Evolutionary conservation across 2,113 vertebrate genomes (phyloP).

Genomic region (Gallinago undulata): DNA sequence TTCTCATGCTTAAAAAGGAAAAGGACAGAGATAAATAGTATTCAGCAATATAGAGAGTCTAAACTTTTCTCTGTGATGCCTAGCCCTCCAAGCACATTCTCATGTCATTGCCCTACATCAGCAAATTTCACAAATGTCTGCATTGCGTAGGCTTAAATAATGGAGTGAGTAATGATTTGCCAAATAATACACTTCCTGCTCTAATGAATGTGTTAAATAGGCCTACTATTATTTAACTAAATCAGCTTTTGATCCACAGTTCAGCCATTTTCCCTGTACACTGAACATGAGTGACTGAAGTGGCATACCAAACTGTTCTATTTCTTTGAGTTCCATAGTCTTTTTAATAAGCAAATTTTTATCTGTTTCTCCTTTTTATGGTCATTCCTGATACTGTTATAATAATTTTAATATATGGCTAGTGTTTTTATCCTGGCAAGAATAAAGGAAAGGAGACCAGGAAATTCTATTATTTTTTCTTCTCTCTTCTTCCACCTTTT

Average conservation of each 20-base stretch:
- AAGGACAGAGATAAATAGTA: background rate
- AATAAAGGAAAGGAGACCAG: background rate
- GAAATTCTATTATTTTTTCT: background rate
- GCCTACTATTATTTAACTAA: background rate
- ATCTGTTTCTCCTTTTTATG: background rate
- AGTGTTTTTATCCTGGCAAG: background rate
- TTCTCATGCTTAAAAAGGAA: background rate
- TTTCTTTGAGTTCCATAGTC: background rate
- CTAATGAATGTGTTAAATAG: background rate
- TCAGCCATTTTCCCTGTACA: background rate
- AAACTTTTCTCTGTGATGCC: background rate
- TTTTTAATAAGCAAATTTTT: background rate
- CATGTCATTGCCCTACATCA: background rate
- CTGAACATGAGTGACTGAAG: background rate
- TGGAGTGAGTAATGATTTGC: background rate
- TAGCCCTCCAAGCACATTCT: background rate
- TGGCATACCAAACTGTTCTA: background rate
- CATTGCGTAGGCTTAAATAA: background rate
- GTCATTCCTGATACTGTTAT: background rate
- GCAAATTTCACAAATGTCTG: background rate
- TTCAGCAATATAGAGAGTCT: background rate
- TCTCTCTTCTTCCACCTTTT: background rate
- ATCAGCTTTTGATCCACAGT: background rate
- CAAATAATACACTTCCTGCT: background rate
- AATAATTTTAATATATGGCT: background rate